Evolutionary conservation across 2,797 vertebrate genomes (phyloP).

Genomic region (Chelon labrosus): DNA sequence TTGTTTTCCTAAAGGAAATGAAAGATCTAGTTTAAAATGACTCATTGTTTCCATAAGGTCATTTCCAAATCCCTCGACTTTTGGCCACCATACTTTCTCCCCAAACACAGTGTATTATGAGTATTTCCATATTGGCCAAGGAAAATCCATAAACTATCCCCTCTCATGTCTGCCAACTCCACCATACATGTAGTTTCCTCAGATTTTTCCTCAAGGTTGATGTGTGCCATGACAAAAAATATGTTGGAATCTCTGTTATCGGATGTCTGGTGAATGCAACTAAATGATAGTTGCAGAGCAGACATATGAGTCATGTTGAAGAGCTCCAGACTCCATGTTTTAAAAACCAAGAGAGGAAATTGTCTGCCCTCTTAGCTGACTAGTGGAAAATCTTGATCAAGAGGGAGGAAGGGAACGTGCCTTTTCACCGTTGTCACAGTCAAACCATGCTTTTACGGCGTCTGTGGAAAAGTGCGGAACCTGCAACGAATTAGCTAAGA

Average conservation of each 20-base stretch:
- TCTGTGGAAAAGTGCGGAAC: constrained; percentile 75
- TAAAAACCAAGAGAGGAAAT: constrained; percentile 57
- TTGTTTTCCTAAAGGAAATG: constrained; percentile 59
- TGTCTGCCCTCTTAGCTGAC: constrained; percentile 61
- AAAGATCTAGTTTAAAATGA: constrained; percentile 62
- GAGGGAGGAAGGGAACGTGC: constrained; percentile 40
- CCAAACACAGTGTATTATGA: constrained; percentile 61
- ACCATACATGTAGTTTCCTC: constrained; percentile 33
- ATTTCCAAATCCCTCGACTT: constrained; percentile 72
- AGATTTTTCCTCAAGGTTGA: constrained; percentile 23
- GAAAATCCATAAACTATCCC: constrained; percentile 77
- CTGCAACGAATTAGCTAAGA: constrained; percentile 75
- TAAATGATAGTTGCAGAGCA: constrained; percentile 25
- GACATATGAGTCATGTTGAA: constrained; percentile 67
- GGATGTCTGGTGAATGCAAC: constrained; percentile 29
- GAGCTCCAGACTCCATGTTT: constrained; percentile 70
- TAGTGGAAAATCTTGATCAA: constrained; percentile 80
- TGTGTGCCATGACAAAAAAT: background rate
- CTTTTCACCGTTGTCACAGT: constrained; percentile 65
- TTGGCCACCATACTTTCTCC: constrained; percentile 64
- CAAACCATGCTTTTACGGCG: constrained; percentile 51
- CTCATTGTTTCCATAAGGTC: constrained; percentile 82
- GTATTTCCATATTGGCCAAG: constrained; percentile 72
- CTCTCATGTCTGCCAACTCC: constrained; percentile 51
- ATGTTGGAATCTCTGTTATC: constrained; percentile 34